phyloP scores from a whole-genome alignment of 2,113 vertebrate genomes.

The Bagarius yarrelli region DNA sequence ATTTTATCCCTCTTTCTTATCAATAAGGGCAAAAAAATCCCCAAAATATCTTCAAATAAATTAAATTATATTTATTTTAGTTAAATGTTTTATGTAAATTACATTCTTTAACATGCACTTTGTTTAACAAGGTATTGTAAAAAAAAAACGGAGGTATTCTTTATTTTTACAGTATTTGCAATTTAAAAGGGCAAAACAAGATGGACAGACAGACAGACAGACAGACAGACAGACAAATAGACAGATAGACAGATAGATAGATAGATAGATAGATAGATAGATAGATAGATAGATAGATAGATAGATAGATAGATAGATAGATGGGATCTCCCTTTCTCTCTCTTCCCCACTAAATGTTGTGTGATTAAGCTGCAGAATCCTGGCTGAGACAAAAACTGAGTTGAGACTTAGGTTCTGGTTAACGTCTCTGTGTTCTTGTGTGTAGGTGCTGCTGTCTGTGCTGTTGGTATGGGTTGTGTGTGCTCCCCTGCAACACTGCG shows the following conservation, averaged over 20 bases:
- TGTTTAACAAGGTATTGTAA: neutral
- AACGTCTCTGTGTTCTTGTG: neutral
- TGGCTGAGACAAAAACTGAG: neutral
- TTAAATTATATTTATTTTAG: neutral
- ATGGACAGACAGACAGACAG: neutral
- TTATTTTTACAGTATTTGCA: neutral
- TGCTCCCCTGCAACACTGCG: slow-evolving; percentile 59
- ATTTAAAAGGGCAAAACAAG: neutral
- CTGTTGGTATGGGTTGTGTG: slow-evolving; percentile 68
- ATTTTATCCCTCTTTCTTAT: too few relatives aligned
- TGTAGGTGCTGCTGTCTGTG: slow-evolving; percentile 75
- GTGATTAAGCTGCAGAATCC: too few relatives aligned
- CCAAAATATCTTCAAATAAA: too few relatives aligned
- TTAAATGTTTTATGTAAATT: neutral
- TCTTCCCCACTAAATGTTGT: neutral
- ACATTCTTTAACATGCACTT: neutral
- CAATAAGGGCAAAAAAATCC: too few relatives aligned
- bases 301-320: too few relatives aligned
- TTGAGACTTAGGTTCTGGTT: neutral
- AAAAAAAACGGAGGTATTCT: neutral
- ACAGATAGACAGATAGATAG: too few relatives aligned
- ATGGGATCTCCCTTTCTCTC: too few relatives aligned
- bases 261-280: too few relatives aligned
- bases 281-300: too few relatives aligned
- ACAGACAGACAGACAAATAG: too few relatives aligned